A percentile compares a stretch with the other conserved stretches of the same genome.
phyloP scores from a whole-genome alignment of 2,797 vertebrate genomes.

The Ctenochaetus hawaiiensis region DNA sequence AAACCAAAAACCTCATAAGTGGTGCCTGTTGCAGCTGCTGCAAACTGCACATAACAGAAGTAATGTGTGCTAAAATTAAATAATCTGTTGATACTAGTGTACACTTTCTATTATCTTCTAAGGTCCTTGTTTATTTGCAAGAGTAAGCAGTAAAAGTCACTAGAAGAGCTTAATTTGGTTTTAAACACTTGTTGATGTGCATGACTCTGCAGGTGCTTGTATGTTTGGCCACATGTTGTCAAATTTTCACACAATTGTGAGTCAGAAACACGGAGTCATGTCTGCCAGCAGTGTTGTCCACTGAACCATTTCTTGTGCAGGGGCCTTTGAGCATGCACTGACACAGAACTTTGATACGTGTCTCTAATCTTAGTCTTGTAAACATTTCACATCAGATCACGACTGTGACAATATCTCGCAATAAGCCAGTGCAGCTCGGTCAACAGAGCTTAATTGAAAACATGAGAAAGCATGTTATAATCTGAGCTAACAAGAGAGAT shows the following conservation, averaged over 20 bases:
- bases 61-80: too few species aligned
- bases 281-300: not conserved
- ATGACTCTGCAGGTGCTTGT: not conserved
- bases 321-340: not conserved
- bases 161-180: constrained; percentile 12
- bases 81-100: too few species aligned
- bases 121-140: constrained; percentile 33
- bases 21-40: too few species aligned
- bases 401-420: constrained; percentile 18
- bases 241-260: constrained; percentile 4
- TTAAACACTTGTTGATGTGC: not conserved
- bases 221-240: not conserved
- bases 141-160: constrained; percentile 15
- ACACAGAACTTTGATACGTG: constrained; percentile 3
- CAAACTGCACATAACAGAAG: too few species aligned
- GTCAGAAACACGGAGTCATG: not conserved
- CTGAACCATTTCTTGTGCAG: not conserved
- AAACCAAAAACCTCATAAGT: too few species aligned
- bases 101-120: too few species aligned
- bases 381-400: constrained; percentile 25
- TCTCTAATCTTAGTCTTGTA: constrained; percentile 35
- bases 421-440: constrained; percentile 14
- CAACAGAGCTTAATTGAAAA: constrained; percentile 32
- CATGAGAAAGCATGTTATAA: constrained; percentile 17
- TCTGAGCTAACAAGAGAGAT: constrained; percentile 30